These are phyloP conservation scores for Coregonus clupeaformis DNA, from an alignment of 2,113 vertebrate species.

Conservation along the genomic window DNA sequence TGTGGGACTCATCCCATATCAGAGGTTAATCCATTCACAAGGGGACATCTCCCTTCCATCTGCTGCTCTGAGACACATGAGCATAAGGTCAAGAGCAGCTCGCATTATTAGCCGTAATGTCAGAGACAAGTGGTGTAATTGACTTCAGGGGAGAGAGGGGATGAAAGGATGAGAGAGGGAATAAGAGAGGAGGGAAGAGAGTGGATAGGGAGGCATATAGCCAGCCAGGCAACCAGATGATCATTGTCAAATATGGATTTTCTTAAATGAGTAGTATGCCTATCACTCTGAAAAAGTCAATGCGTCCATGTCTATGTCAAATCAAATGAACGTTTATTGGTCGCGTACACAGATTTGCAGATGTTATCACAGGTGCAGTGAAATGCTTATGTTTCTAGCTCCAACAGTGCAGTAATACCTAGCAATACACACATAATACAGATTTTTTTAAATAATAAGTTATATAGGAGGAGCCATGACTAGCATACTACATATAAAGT, in stretches of 20 bases:
- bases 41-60: background rate
- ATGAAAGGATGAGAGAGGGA: background rate
- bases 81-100: conserved; percentile 4
- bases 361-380: too few relatives aligned
- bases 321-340: too few relatives aligned
- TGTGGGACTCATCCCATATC: conserved; percentile 1
- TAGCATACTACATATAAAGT: too few relatives aligned
- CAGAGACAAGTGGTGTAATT: conserved; percentile 14
- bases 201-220: background rate
- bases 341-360: too few relatives aligned
- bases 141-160: background rate
- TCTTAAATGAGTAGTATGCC: background rate
- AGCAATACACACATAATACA: too few relatives aligned
- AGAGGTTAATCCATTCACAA: conserved; percentile 6
- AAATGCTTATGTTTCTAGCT: too few relatives aligned
- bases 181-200: background rate
- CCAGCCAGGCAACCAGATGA: background rate
- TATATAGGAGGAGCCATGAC: too few relatives aligned
- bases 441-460: too few relatives aligned
- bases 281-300: too few relatives aligned
- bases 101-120: conserved; percentile 8
- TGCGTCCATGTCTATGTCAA: too few relatives aligned
- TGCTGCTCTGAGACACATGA: conserved; percentile 8
- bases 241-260: background rate
- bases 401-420: too few relatives aligned